A percentile compares a stretch with the other conserved stretches of the same genome.
phyloP scores from a whole-genome alignment of 2,797 vertebrate species.

The Hapalemur alaotrensis region DNA sequence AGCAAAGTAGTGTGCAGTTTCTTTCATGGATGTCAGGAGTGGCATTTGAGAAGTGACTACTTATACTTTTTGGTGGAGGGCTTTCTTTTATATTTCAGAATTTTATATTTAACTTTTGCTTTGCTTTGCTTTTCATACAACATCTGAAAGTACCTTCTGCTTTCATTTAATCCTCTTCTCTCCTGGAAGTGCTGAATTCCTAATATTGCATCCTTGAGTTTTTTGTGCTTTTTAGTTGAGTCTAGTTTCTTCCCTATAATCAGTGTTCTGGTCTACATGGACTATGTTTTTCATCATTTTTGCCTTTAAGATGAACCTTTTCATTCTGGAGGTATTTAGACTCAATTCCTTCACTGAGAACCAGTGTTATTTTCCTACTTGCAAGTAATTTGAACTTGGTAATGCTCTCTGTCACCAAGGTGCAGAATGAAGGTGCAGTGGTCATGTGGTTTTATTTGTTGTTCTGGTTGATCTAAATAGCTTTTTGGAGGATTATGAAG shows the following conservation, averaged over 20 bases:
- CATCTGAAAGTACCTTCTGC: background rate
- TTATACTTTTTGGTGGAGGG: no score
- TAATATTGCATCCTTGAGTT: background rate
- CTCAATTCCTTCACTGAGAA: background rate
- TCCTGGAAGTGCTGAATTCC: background rate
- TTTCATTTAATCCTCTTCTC: background rate
- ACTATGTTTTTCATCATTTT: background rate
- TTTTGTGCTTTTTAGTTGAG: background rate
- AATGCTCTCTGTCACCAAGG: background rate
- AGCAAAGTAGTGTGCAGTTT: background rate
- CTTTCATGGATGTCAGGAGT: background rate
- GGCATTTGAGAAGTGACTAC: background rate
- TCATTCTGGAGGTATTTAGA: background rate
- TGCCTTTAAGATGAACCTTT: background rate
- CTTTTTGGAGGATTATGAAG: background rate
- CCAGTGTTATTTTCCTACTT: background rate
- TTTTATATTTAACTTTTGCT: background rate
- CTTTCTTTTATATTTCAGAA: no score
- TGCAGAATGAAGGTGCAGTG: background rate
- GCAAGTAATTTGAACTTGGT: background rate
- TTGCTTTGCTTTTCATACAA: background rate
- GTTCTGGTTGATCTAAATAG: background rate
- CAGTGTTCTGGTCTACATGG: background rate
- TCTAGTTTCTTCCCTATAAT: background rate
- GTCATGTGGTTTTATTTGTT: background rate